Percentiles rank a stretch among this genome's conserved stretches.
phyloP scores from a whole-genome alignment of 2,888 invertebrate species.

The Alcis repandata region DNA sequence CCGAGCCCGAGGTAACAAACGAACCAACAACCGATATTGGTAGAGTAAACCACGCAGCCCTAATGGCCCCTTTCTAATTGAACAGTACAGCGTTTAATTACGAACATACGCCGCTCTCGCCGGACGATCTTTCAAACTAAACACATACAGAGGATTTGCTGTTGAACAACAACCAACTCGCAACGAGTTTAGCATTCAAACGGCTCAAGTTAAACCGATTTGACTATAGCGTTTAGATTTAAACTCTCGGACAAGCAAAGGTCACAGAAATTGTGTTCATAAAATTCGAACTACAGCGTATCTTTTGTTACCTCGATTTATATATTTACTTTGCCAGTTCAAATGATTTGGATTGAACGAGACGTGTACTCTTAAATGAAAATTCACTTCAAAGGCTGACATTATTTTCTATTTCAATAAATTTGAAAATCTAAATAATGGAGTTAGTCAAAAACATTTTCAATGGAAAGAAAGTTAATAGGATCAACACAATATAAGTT shows the following conservation, averaged over 20 bases:
- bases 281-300: slow-evolving; percentile 23
- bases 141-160: slow-evolving; percentile 64
- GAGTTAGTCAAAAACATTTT: no score
- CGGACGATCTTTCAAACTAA: slow-evolving; percentile 64
- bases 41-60: slow-evolving; percentile 41
- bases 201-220: slow-evolving; percentile 65
- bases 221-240: slow-evolving; percentile 59
- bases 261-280: slow-evolving; percentile 33
- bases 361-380: background rate
- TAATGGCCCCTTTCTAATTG: slow-evolving; percentile 59
- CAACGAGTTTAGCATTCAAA: slow-evolving; percentile 66
- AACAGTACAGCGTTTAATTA: slow-evolving; percentile 64
- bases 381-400: background rate
- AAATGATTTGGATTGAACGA: slow-evolving; percentile 15
- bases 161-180: slow-evolving; percentile 65
- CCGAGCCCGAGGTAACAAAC: slow-evolving; percentile 3
- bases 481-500: background rate
- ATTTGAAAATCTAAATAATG: no score
- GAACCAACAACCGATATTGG: slow-evolving; percentile 35
- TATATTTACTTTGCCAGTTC: slow-evolving; percentile 10
- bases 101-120: slow-evolving; percentile 56
- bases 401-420: slow-evolving; percentile 1
- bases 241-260: slow-evolving; percentile 50
- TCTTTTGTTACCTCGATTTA: slow-evolving; percentile 20
- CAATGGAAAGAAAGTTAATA: no score